Base-by-base conservation (phyloP, 1,140 invertebrate genomes). In the Polypedilum vanderplanki region DNA sequence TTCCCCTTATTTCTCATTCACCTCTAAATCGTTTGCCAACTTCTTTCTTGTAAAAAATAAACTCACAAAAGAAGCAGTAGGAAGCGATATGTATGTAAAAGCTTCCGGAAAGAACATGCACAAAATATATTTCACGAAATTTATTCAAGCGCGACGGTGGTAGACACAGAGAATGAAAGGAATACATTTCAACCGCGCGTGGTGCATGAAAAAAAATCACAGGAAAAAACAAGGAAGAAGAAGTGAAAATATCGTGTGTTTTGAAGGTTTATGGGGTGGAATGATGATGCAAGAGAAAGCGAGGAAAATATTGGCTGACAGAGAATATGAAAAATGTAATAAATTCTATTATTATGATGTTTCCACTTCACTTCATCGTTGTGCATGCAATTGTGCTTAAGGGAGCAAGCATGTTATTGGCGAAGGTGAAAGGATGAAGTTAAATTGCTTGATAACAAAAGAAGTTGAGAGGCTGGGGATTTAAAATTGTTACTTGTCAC, bases 331-430 rank as follows among this genome's bases (percentile, higher is more conserved):
- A 22, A 70, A 70, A 70, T 70, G 65, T 70, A 70, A 70, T 70
- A 70, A 70, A 70, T 70, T 70, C 20, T 70, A 70, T 70, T 70
- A 70, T 70, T 70, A 70, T 70, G 65, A 70, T 22, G 65, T 20
- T 70, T 70, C 65, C 65, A 70, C 20, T 70, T 70, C 65, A 70
- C 20, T 70, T 18, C 17, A 20, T 70, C 65, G 15, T 17, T 57
- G 46, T 70, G 20, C 9, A 70, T 57, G 46, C 46, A 57, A 57
- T 57, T n/a, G n/a, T 57, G 12, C 41, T 46, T 57, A 15, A 57
- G 46, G 46, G 46, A 57, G 46, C 46, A 57, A 46, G 46, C 46
- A 57, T 57, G 46, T 57, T n/a, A n/a, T n/a, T 12, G 46, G 46
- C 46, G 46, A 57, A 57, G 46, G 46, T 57, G 46, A 57, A 57